phyloP scores from a whole-genome alignment of 2,113 vertebrate genomes.

The Reinhardtius hippoglossoides region DNA sequence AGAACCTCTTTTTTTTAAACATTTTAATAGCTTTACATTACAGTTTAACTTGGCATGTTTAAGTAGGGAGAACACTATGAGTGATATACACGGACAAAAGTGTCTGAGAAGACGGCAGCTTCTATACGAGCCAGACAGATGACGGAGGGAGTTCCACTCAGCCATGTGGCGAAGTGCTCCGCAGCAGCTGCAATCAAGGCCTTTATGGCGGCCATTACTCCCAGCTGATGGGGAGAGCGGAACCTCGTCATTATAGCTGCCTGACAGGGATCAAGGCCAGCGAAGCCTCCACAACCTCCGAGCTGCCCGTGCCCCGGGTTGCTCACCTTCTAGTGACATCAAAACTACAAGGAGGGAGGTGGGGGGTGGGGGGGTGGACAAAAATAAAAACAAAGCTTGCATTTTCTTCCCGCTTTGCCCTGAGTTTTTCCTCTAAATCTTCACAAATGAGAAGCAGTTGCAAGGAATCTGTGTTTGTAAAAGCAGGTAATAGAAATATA shows the following conservation, averaged over 20 bases:
- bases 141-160: constrained; percentile 39
- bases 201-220: constrained; percentile 63
- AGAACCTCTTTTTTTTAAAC: background rate
- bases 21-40: constrained; percentile 8
- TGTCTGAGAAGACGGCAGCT: constrained; percentile 25
- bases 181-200: constrained; percentile 68
- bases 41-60: constrained; percentile 7
- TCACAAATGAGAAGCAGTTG: constrained; percentile 58
- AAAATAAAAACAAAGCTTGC: constrained; percentile 53
- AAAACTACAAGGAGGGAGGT: constrained; percentile 9
- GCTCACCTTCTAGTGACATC: constrained; percentile 59
- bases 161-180: constrained; percentile 41
- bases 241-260: constrained; percentile 61
- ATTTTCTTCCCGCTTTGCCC: constrained; percentile 14
- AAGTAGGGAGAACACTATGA: constrained; percentile 2
- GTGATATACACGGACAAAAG: constrained; percentile 28
- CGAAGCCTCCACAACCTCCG: constrained; percentile 53
- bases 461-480: constrained; percentile 42
- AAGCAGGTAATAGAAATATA: constrained; percentile 57
- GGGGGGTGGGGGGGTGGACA: background rate
- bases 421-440: constrained; percentile 37
- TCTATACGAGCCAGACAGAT: constrained; percentile 48
- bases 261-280: constrained; percentile 65
- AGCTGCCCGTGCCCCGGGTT: constrained; percentile 35
- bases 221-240: constrained; percentile 48